Evolutionary conservation across 37 sponge, comb jelly and placozoan genomes (phyloP), one percentile per base, ranked within the genome.

Genomic region (Agelas oroides): DNA sequence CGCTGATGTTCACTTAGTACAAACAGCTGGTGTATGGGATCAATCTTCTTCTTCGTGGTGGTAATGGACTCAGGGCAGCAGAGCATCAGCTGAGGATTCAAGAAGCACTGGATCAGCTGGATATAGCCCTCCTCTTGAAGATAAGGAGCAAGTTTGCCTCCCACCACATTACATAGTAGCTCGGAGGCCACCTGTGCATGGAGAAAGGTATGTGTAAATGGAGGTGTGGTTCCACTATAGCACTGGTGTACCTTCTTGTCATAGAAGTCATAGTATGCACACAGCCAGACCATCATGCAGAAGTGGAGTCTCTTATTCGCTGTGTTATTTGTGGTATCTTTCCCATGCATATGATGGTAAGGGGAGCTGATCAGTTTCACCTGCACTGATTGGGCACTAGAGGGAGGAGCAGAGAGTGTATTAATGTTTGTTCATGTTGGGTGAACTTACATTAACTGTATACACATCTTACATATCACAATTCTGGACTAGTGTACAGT

Each of bases 271-370:
- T 94, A 81, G 79, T 90, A 94, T 17, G 76, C 68, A 31, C 59
- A 82, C 13, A 94, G 77, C 95, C 95, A 94, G 33, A 94, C 59
- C 53, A 80, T 61, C 91, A 94, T 90, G 25, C 65, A 73, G 70
- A 86, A 86, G 65, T 8, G 33, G 27, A 67, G 75, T 0, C 58
- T 39, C 39, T 25, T 62, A 3, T 77, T 39, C 23, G 16, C 31
- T 16, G 24, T n/a, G 0, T 38, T 5, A 1, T 0, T 16, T 12
- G 23, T 3, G 18, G 18, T 13, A 53, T 2, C 57, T 12, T 8
- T 5, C 1, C 20, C 19, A 8, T n/a, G n/a, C n/a, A n/a, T n/a
- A n/a, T n/a, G n/a, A 2, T 27, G 28, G 19, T 1, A 32, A 34
- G 34, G 19, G 8, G 19, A 32, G 12, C 1, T 25, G 57, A 32